These are phyloP conservation scores for Noctua janthina DNA, from an alignment of 2,888 invertebrate genomes.

Conservation along the genomic window DNA sequence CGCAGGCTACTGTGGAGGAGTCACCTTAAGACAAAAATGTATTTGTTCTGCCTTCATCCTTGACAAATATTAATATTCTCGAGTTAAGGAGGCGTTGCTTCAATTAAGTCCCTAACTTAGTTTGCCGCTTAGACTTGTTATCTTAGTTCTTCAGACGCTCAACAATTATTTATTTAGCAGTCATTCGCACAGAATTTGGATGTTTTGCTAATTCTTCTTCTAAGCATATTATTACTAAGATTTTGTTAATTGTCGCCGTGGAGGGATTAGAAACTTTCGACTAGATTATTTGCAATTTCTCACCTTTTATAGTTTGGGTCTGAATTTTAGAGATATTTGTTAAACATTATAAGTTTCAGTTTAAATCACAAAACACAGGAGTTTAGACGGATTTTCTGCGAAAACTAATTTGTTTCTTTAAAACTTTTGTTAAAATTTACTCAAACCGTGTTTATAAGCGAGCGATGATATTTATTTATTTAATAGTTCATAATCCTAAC, in stretches of 20 bases:
- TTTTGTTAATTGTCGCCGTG: conserved; percentile 21
- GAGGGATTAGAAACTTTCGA: conserved; percentile 21
- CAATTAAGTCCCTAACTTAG: conserved; percentile 80
- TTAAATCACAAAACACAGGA: conserved; percentile 1
- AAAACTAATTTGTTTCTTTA: conserved; percentile 18
- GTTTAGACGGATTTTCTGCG: neutral
- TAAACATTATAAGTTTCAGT: conserved; percentile 8
- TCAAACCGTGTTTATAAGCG: neutral
- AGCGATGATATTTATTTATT: neutral
- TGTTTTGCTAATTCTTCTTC: conserved; percentile 73
- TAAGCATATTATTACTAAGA: conserved; percentile 31
- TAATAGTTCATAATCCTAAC: neutral
- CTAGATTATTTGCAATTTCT: conserved; percentile 14
- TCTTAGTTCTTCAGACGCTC: conserved; percentile 84
- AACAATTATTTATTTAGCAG: conserved; percentile 79
- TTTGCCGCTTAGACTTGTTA: conserved; percentile 80
- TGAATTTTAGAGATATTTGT: conserved; percentile 39
- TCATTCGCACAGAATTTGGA: conserved; percentile 74
- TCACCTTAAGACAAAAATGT: conserved; percentile 48
- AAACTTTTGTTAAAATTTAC: conserved; percentile 19
- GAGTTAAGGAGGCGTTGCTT: conserved; percentile 71
- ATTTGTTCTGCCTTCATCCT: conserved; percentile 68
- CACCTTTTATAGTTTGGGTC: conserved; percentile 3
- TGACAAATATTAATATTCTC: conserved; percentile 76
- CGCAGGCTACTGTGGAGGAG: neutral